These are phyloP conservation scores for Corythaeola cristata DNA, from an alignment of 2,113 vertebrate species.

Conservation along the genomic window DNA sequence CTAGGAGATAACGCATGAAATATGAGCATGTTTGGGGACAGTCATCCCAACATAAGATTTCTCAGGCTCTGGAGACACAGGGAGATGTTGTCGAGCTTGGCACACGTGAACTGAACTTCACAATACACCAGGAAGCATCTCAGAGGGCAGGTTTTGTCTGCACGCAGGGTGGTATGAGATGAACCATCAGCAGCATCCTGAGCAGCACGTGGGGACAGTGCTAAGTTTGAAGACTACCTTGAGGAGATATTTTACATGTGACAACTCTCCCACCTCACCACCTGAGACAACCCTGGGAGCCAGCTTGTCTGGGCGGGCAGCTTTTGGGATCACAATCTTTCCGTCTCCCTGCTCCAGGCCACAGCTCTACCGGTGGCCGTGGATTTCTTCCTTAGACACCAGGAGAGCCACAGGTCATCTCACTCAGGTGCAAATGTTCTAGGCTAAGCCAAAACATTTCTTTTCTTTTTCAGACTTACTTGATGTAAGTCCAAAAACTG, in stretches of 20 bases:
- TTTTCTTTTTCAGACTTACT: conserved; percentile 56
- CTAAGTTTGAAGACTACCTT: neutral
- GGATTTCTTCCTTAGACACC: neutral
- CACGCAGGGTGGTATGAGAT: neutral
- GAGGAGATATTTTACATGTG: neutral
- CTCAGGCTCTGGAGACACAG: neutral
- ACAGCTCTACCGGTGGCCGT: neutral
- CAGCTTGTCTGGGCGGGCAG: neutral
- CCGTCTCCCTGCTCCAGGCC: neutral
- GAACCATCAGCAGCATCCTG: neutral
- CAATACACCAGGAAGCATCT: neutral
- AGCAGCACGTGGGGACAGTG: neutral
- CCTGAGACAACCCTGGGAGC: neutral
- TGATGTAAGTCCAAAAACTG: conserved; percentile 73
- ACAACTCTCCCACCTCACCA: neutral
- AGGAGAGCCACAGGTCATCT: conserved; percentile 50
- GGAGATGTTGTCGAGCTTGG: neutral
- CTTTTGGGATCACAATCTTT: neutral
- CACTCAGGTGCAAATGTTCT: conserved; percentile 66
- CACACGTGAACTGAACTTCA: neutral
- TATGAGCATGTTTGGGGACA: neutral
- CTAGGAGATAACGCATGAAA: neutral
- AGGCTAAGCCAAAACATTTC: conserved; percentile 56
- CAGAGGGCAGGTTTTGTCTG: neutral
- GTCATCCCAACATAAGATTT: neutral